Conservation (phyloP, 2,113 vertebrate species). For the Anolis sagrei region DNA sequence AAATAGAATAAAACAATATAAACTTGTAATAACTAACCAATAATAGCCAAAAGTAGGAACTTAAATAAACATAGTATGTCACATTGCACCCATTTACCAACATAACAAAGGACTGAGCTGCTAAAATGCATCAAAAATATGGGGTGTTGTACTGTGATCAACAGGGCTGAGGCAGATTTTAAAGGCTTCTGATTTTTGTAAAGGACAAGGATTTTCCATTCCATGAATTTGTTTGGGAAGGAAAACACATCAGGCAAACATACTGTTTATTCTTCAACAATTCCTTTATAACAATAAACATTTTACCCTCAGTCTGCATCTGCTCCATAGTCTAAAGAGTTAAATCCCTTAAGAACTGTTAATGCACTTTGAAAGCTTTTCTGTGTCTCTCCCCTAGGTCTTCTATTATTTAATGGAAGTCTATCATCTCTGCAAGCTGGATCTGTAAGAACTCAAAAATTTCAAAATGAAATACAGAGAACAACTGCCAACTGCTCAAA, state of each 20-base stretch:
- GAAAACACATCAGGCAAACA: neutral
- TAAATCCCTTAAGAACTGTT: neutral
- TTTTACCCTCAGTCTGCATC: constrained; percentile 30
- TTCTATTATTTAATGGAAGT: constrained; percentile 52
- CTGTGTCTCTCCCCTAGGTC: constrained; percentile 2
- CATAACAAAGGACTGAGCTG: too few species aligned
- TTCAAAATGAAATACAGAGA: constrained; percentile 41
- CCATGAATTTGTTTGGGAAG: constrained; percentile 18
- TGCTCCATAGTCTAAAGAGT: constrained; percentile 21
- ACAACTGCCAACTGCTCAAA: constrained; percentile 50
- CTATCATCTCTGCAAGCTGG: neutral
- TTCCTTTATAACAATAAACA: constrained; percentile 8
- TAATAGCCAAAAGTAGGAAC: too few species aligned
- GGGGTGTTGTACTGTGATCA: too few species aligned
- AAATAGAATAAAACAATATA: constrained; percentile 22
- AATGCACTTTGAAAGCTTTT: constrained; percentile 22
- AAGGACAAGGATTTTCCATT: neutral
- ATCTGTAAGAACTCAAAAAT: neutral
- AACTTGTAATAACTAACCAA: too few species aligned
- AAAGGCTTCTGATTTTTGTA: neutral
- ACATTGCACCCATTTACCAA: too few species aligned
- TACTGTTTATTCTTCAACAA: neutral
- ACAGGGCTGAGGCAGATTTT: neutral
- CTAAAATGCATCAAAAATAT: too few species aligned
- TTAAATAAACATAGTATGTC: too few species aligned